phyloP scores from a whole-genome alignment of 1,140 invertebrate species.

The Globodera rostochiensis region DNA sequence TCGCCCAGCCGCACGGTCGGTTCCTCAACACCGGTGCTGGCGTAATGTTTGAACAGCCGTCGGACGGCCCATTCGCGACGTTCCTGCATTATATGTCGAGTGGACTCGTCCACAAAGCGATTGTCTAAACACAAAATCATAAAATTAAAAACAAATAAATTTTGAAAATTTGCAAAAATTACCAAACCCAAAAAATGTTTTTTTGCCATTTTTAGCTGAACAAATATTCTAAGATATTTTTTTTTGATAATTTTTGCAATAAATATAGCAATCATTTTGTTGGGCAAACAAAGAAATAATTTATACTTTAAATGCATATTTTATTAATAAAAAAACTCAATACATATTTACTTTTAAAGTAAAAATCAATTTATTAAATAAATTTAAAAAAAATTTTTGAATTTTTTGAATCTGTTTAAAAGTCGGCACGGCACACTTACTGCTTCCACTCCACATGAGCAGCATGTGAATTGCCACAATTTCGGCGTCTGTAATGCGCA shows the following conservation, averaged over 20 bases:
- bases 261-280: too few species aligned
- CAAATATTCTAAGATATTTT: background rate
- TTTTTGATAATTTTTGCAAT: background rate
- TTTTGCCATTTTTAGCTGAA: too few species aligned
- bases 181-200: too few species aligned
- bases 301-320: too few species aligned
- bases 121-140: constrained; percentile 26
- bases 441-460: constrained; percentile 38
- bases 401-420: background rate
- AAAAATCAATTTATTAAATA: too few species aligned
- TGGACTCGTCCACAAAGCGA: constrained; percentile 17
- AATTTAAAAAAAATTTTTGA: too few species aligned
- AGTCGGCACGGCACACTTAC: background rate
- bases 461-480: constrained; percentile 38
- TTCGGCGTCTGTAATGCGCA: constrained; percentile 41
- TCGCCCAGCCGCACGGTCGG: constrained; percentile 36
- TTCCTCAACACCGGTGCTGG: constrained; percentile 24
- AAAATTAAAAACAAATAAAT: background rate
- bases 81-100: constrained; percentile 27
- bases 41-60: constrained; percentile 32
- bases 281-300: too few species aligned
- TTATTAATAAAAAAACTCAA: too few species aligned
- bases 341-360: too few species aligned
- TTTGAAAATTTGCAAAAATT: too few species aligned
- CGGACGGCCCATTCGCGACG: constrained; percentile 37